Evolutionary conservation across 2,888 invertebrate genomes (phyloP), one percentile per base, ranked within the genome.

Genomic region (Agrochola lychnidis): DNA sequence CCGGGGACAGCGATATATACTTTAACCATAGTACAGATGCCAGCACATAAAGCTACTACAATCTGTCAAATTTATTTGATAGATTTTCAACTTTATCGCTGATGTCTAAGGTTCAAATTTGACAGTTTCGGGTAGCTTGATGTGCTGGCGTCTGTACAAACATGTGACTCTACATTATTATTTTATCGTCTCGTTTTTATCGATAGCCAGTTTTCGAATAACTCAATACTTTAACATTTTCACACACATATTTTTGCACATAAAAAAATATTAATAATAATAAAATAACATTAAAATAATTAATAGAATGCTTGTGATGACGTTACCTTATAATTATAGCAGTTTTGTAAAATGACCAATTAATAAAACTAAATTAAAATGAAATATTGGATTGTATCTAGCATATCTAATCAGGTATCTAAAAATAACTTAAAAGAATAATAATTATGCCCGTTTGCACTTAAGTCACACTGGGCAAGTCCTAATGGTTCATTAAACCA

Each of bases 331-430:
- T n/a, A 64, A 71, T 36, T 45, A 36, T 6, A 45, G 22, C 14
- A 6, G 1, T n/a, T 56, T 59, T 48, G 36, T 25, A 40, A 45
- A 61, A 30, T 9, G 0, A 9, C 12, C 16, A 74, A 51, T 7
- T 61, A 30, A 61, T 16, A 59, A 22, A 48, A 66, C 4, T 19
- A 45, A 63, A 12, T 63, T 40, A 51, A 73, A 73, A 22, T 0
- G 2, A 25, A 59, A 22, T 73, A 73, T 59, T 73, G 59, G 25
- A 74, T 74, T 42, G 51, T 30, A 61, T 74, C 73, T 74, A 74
- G 73, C 74, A 74, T 61, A 42, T 74, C 74, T 74, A 73, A 25
- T 73, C 73, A 74, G 73, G 73, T 73, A 59, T 74, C 48, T 12
- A 51, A 51, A 30, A 48, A 57, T 22, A 14, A 59, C 1, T 48